Base-by-base conservation (phyloP, 2,888 invertebrate species). In the Nineta flava region DNA sequence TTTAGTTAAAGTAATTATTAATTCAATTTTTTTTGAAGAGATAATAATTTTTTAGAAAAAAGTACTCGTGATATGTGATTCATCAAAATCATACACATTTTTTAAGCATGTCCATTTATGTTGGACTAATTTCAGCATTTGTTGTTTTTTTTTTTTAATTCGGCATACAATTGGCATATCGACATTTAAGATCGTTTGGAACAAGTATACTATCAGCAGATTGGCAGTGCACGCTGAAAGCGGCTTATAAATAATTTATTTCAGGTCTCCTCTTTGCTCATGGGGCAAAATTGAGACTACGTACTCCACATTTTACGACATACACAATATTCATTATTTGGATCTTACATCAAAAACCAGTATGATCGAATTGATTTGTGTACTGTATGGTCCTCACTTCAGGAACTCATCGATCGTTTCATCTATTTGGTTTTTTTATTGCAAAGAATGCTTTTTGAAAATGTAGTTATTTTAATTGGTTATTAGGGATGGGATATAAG, bases 191-290 rank as follows among this genome's bases (percentile, higher is more conserved):
- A 47, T 47, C 9, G 15, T 48, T 48, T 31, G 48, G 42, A 41
- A 6, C 19, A 32, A 15, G 31, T n/a, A 16, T 9, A 26, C 43
- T 43, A 35, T 38, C 40, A 17, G 47, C 35, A 40, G 42, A 44
- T 49, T 49, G 47, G 47, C 48, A 38, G 38, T 26, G 12, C 7
- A 13, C 38, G 34, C 42, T 42, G 46, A 51, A 46, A 21, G 45
- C 48, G 47, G 46, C 38, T 51, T 49, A 47, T 52, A 52, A 53
- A 52, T 52, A 21, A 42, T 47, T 76, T 75, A 74, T 81, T 77
- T 79, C 83, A 83, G 84, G 81, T 84, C 84, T 85, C 84, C 85
- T 85, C 85, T 85, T 85, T 85, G 84, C 83, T 81, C 78, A 75
- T 70, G 72, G 77, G 77, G 80, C 79, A 79, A 81, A 81, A 77